phyloP scores from a whole-genome alignment of 2,888 invertebrate species.

The Carabus problematicus region DNA sequence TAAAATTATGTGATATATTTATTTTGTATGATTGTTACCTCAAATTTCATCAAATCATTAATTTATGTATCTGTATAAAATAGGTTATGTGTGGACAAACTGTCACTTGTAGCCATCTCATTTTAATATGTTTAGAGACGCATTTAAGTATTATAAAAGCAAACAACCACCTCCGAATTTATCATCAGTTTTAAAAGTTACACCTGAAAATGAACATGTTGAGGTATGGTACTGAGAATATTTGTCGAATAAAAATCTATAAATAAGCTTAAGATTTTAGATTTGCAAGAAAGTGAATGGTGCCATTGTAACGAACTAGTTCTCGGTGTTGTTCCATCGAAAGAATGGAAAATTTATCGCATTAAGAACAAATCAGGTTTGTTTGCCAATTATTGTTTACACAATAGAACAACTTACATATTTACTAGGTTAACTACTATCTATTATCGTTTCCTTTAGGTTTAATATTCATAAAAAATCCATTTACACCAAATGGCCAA shows the following conservation, averaged over 20 bases:
- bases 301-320: slow-evolving; percentile 58
- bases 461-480: slow-evolving; percentile 82
- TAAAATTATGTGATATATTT: too few species aligned
- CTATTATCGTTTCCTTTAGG: slow-evolving; percentile 59
- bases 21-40: too few species aligned
- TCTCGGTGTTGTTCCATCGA: slow-evolving; percentile 48
- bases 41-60: too few species aligned
- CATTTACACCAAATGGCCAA: slow-evolving; percentile 80
- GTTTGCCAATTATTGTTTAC: not conserved
- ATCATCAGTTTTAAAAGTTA: slow-evolving; percentile 68
- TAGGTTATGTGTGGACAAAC: not conserved
- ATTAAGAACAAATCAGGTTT: slow-evolving; percentile 68
- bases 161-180: slow-evolving; percentile 71
- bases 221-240: slow-evolving; percentile 23
- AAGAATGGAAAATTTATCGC: slow-evolving; percentile 70
- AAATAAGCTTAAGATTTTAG: slow-evolving; percentile 53
- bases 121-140: slow-evolving; percentile 68
- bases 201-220: slow-evolving; percentile 16
- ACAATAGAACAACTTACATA: not conserved
- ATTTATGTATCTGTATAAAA: too few species aligned
- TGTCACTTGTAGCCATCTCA: not conserved
- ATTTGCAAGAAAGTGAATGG: slow-evolving; percentile 45
- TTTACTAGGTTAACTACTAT: not conserved
- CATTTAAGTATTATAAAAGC: slow-evolving; percentile 83
- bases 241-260: slow-evolving; percentile 11